Evolutionary conservation across 1,140 invertebrate species (phyloP), one percentile per base, ranked within the genome.

Genomic region (Augochlora pura): DNA sequence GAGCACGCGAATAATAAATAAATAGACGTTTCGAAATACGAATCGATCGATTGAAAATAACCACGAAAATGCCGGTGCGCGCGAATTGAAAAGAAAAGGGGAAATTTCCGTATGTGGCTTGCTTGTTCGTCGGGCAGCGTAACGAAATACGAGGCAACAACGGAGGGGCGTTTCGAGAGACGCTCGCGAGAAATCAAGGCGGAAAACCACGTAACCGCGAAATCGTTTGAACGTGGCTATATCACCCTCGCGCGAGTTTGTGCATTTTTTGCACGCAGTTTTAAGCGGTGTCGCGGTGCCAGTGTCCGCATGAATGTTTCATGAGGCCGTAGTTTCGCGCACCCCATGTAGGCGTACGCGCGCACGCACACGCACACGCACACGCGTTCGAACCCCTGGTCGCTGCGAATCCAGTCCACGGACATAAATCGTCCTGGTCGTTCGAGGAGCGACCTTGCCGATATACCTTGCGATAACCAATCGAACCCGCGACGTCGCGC

Each of bases 281-380:
- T 86, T 86, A 86, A 86, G 80, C 84, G 75, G 71, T 86, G 83
- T 86, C 84, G 82, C 80, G 80, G 75, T 81, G 80, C 65, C 80
- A 46, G 74, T 82, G 72, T 85, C 70, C 74, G 46, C 80, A 86
- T 86, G 84, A 86, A 86, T 86, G 70, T 85, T 86, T 85, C 84
- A 86, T 86, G 84, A 86, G 83, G n/a, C 57, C 8, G 67, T 67
- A 69, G 62, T 63, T 66, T 70, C 70, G 14, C 38, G 27, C 73
- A 62, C 38, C 46, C 27, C 59, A 27, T 25, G n/a, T 27, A 32
- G 18, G 42, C 16, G 1, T 9, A 38, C 27, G 16, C 27, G 7
- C 46, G 23, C 54, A 27, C 64, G 70, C 4, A 32, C 32, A 32
- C 64, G 69, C 65, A 27, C 4, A 32, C 32, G 4, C 64, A 65